Conservation (phyloP, 2,888 invertebrate genomes). For the Hermodice carunculata region DNA sequence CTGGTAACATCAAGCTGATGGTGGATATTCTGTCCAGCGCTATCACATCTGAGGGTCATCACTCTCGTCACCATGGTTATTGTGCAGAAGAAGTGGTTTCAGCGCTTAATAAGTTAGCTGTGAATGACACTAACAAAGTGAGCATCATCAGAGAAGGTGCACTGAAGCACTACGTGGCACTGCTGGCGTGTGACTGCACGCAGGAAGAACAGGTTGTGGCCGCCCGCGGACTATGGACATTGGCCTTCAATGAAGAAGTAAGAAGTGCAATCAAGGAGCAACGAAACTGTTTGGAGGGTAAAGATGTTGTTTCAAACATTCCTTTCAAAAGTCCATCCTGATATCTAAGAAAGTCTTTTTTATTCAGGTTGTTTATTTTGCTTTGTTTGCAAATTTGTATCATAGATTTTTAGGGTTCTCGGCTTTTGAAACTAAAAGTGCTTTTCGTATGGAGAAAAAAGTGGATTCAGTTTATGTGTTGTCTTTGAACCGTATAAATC, state of each 20-base stretch:
- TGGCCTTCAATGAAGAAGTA: slow-evolving; percentile 51
- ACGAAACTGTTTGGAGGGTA: slow-evolving; percentile 24
- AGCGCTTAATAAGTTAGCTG: slow-evolving; percentile 53
- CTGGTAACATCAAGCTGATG: slow-evolving; percentile 49
- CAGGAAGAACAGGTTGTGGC: slow-evolving; percentile 46
- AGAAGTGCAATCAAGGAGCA: slow-evolving; percentile 45
- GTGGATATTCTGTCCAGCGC: slow-evolving; percentile 50
- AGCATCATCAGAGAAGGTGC: slow-evolving; percentile 46
- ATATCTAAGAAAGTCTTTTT: too few species aligned
- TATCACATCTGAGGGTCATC: slow-evolving; percentile 42
- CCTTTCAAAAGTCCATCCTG: too few species aligned
- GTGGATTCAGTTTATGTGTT: too few species aligned
- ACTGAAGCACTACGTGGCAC: slow-evolving; percentile 43
- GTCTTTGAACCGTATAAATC: too few species aligned
- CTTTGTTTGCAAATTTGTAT: too few species aligned
- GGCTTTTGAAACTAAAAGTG: too few species aligned
- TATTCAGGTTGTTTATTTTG: too few species aligned
- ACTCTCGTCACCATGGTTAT: slow-evolving; percentile 55
- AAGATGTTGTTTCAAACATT: too few species aligned
- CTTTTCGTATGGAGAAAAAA: too few species aligned
- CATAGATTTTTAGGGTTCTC: too few species aligned
- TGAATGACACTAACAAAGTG: slow-evolving; percentile 57
- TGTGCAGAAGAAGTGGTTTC: slow-evolving; percentile 46
- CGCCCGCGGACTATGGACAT: slow-evolving; percentile 52
- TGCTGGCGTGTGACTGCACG: slow-evolving; percentile 33